These are phyloP conservation scores for Pteropus rufus DNA, from an alignment of 2,797 vertebrate species.

Conservation along the genomic window DNA sequence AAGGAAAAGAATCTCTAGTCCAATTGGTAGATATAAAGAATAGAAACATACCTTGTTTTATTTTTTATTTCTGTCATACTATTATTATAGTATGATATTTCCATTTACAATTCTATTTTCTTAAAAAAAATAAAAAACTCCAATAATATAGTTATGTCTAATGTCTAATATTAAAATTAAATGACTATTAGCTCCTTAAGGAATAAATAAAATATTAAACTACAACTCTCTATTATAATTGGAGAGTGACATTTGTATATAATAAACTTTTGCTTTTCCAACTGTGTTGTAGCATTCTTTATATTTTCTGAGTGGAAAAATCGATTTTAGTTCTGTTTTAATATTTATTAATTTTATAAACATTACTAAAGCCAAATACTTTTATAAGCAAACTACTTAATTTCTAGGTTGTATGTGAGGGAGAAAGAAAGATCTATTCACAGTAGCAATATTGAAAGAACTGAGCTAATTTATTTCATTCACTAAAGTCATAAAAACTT, in stretches of 20 bases:
- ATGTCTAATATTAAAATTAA: conserved; percentile 7
- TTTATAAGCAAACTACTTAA: not conserved
- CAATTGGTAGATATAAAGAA: not conserved
- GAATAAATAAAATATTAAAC: not conserved
- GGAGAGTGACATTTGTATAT: not conserved
- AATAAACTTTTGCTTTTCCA: not conserved
- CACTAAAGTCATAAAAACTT: not conserved
- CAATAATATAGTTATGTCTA: not conserved
- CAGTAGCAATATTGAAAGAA: not conserved
- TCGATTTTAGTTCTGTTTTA: not conserved
- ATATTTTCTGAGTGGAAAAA: not conserved
- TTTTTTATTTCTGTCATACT: not conserved
- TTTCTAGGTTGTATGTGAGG: not conserved
- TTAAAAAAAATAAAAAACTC: not conserved
- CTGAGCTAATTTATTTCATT: not conserved
- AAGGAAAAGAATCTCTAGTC: not conserved
- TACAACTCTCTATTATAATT: not conserved
- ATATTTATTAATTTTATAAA: not conserved
- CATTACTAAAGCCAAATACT: not conserved
- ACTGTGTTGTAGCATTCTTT: not conserved
- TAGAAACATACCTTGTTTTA: not conserved
- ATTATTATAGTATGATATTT: not conserved
- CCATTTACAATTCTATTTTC: not conserved
- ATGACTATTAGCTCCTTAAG: not conserved
- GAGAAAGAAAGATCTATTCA: not conserved